These are phyloP conservation scores for Syndactyla subalaris DNA, from an alignment of 2,797 vertebrate genomes.

Conservation along the genomic window DNA sequence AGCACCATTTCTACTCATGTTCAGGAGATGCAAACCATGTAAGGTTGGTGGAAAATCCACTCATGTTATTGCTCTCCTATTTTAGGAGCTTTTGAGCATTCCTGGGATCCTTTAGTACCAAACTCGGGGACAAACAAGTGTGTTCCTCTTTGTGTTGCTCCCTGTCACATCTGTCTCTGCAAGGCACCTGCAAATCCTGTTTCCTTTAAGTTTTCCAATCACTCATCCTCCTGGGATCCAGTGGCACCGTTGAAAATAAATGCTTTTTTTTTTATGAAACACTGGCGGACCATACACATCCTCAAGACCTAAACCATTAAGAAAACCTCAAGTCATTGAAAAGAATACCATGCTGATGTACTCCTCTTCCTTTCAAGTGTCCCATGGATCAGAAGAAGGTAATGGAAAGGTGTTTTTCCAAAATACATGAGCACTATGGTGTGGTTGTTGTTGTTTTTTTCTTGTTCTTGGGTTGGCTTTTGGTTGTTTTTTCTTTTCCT, in stretches of 20 bases:
- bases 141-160: neutral
- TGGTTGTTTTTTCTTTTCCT: neutral
- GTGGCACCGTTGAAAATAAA: neutral
- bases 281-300: neutral
- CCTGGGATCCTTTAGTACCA: neutral
- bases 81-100: neutral
- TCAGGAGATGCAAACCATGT: neutral
- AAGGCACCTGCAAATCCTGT: neutral
- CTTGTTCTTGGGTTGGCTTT: neutral
- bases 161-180: neutral
- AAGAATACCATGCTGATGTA: rapidly evolving
- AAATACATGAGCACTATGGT: neutral
- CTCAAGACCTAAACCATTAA: neutral
- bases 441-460: neutral
- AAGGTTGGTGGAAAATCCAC: neutral
- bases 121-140: rapidly evolving
- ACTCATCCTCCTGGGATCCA: neutral
- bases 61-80: rapidly evolving
- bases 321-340: neutral
- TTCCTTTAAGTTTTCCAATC: neutral
- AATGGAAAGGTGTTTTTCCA: neutral
- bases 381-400: neutral
- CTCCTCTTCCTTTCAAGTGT: neutral
- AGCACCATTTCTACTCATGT: neutral
- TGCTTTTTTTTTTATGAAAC: rapidly evolving